Evolutionary conservation across 1,140 invertebrate genomes (phyloP).

Genomic region (Epicauta chinensis): DNA sequence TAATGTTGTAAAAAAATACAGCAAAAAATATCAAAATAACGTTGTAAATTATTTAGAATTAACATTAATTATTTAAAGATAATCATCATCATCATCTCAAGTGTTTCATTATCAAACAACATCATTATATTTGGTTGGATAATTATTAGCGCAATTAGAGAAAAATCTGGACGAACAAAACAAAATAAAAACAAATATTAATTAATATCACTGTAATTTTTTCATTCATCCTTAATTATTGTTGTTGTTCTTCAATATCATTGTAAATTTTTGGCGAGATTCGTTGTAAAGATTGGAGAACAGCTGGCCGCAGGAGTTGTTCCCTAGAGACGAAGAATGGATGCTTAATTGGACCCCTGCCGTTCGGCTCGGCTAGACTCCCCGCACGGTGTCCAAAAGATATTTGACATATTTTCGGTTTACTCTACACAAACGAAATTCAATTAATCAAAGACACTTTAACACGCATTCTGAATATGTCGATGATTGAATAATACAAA

Average conservation of each 20-base stretch:
- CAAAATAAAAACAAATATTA: constrained; percentile 5
- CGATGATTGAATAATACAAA: background rate
- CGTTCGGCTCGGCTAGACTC: constrained; percentile 20
- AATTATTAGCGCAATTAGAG: background rate
- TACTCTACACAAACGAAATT: background rate
- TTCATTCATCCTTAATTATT: constrained; percentile 15
- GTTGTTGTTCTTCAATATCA: background rate
- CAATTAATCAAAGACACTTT: too few relatives aligned
- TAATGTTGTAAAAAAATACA: constrained; percentile 8
- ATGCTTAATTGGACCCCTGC: constrained; percentile 34
- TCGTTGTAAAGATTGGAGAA: too few relatives aligned
- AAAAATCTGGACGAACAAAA: background rate
- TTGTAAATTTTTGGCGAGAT: too few relatives aligned
- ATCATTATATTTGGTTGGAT: too few relatives aligned
- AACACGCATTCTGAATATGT: background rate
- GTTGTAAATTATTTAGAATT: background rate
- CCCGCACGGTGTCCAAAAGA: constrained; percentile 1
- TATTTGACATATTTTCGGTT: background rate
- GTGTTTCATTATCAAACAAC: too few relatives aligned
- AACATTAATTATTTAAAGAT: background rate
- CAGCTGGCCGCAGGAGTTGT: constrained; percentile 12
- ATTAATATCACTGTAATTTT: too few relatives aligned
- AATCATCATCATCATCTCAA: background rate
- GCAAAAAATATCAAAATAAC: background rate
- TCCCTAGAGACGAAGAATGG: constrained; percentile 24